Conservation (phyloP, 1,140 invertebrate species). For the Potamilus streckersoni region DNA sequence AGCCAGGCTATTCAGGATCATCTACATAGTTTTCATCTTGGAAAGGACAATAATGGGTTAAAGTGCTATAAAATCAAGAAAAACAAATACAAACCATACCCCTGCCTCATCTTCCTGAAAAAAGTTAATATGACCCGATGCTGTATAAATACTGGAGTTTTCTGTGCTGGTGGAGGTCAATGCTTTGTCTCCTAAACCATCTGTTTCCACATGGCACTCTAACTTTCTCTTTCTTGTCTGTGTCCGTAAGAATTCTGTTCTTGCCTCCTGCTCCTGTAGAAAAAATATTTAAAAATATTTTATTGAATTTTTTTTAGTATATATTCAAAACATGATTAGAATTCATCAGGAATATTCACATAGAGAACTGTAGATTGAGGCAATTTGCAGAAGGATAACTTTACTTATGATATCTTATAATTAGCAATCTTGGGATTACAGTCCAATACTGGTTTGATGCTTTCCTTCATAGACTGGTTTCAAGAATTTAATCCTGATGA, state of each 20-base stretch:
- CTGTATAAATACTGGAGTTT: constrained; percentile 24
- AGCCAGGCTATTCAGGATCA: too few species aligned
- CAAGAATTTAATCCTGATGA: too few species aligned
- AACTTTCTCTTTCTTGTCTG: constrained; percentile 68
- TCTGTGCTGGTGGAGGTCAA: neutral
- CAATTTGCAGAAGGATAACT: neutral
- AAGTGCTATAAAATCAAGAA: neutral
- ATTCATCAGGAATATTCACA: neutral
- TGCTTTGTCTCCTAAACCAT: constrained; percentile 37
- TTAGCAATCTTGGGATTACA: neutral
- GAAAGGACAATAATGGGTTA: too few species aligned
- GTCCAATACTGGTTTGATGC: neutral
- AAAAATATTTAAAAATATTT: neutral
- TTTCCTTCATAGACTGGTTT: too few species aligned
- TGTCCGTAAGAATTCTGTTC: constrained; percentile 80
- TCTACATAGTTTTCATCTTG: too few species aligned
- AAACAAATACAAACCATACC: constrained; percentile 35
- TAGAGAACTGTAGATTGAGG: neutral
- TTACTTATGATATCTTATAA: neutral
- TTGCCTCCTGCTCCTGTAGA: constrained; percentile 77
- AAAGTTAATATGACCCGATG: constrained; percentile 83
- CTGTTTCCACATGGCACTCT: constrained; percentile 67
- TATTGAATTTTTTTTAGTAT: neutral
- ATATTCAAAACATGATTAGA: neutral
- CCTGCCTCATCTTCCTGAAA: constrained; percentile 88